Evolutionary conservation across 2,888 invertebrate genomes (phyloP).

Genomic region (Hydroisotoma schaefferi): DNA sequence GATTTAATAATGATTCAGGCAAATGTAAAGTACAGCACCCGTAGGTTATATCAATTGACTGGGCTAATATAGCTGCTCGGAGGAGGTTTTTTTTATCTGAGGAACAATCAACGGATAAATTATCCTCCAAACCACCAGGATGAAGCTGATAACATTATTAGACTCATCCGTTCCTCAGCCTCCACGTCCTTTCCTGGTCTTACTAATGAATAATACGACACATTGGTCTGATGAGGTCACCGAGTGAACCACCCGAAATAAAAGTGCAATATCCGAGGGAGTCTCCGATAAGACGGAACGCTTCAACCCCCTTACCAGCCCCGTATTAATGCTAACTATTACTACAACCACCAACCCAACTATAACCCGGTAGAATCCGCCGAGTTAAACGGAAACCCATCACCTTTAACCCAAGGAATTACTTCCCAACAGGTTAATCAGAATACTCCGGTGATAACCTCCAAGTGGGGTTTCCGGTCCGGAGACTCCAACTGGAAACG

Average conservation of each 20-base stretch:
- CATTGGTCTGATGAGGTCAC: slow-evolving; percentile 34
- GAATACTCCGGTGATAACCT: slow-evolving; percentile 35
- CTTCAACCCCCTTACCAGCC: slow-evolving; percentile 34
- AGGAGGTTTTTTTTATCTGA: slow-evolving; percentile 25
- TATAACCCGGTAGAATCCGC: background rate
- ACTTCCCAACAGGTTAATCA: slow-evolving; percentile 11
- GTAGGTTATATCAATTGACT: no score
- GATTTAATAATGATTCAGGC: no score
- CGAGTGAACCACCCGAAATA: slow-evolving; percentile 46
- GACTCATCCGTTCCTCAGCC: slow-evolving; percentile 17
- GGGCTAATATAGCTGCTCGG: no score
- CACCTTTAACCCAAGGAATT: no score
- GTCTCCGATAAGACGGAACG: slow-evolving; percentile 29
- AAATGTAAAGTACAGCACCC: no score
- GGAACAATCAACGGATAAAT: no score
- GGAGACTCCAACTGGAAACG: slow-evolving; percentile 40
- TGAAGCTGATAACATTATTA: no score
- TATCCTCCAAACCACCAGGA: slow-evolving; percentile 46
- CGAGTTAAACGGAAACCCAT: background rate
- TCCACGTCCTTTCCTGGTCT: no score
- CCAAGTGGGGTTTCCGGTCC: slow-evolving; percentile 47
- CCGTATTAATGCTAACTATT: slow-evolving; percentile 10
- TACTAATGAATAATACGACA: slow-evolving; percentile 34
- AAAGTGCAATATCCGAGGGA: slow-evolving; percentile 23
- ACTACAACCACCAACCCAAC: background rate